Percentiles rank a stretch among this genome's conserved stretches.
phyloP scores from a whole-genome alignment of 23 tunicate species.

The Halocynthia roretzi region DNA sequence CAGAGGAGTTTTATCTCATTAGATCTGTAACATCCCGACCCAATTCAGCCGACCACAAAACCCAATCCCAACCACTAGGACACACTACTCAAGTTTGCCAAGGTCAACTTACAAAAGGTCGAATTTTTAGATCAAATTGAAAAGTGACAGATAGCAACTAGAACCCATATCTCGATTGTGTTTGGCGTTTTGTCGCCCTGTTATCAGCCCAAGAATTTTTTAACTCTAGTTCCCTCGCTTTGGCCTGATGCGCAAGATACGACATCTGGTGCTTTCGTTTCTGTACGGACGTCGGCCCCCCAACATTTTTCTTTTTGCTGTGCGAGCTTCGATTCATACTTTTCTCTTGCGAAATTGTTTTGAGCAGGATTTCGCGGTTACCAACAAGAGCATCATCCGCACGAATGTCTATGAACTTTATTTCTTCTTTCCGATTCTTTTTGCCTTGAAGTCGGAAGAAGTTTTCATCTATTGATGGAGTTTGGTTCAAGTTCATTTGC shows the following conservation, averaged over 20 bases:
- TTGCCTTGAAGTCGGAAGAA: slow-evolving; percentile 58
- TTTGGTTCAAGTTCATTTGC: not conserved
- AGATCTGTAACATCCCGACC: no score
- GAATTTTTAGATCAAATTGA: not conserved
- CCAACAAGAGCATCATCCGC: slow-evolving; percentile 73
- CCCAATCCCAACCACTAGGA: no score
- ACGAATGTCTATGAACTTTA: slow-evolving; percentile 70
- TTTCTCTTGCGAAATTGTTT: slow-evolving; percentile 71
- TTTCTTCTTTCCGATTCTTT: slow-evolving; percentile 52
- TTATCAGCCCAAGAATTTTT: slow-evolving; percentile 90
- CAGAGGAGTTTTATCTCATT: no score
- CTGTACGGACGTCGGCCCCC: slow-evolving; percentile 33
- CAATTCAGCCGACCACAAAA: no score
- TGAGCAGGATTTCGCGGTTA: slow-evolving; percentile 62
- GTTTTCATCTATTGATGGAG: not conserved
- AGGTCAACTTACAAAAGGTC: no score
- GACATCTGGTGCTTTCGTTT: slow-evolving; percentile 72
- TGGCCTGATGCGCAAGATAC: slow-evolving; percentile 82
- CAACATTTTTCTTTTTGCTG: slow-evolving; percentile 45
- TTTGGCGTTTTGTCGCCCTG: slow-evolving; percentile 37
- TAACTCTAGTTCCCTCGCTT: slow-evolving; percentile 63
- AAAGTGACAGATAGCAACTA: slow-evolving; percentile 1
- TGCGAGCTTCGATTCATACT: slow-evolving; percentile 51
- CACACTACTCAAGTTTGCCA: no score
- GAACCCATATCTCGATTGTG: slow-evolving; percentile 85